These are phyloP conservation scores for Chrysomallon squamiferum DNA, from an alignment of 1,140 invertebrate genomes.

Conservation along the genomic window DNA sequence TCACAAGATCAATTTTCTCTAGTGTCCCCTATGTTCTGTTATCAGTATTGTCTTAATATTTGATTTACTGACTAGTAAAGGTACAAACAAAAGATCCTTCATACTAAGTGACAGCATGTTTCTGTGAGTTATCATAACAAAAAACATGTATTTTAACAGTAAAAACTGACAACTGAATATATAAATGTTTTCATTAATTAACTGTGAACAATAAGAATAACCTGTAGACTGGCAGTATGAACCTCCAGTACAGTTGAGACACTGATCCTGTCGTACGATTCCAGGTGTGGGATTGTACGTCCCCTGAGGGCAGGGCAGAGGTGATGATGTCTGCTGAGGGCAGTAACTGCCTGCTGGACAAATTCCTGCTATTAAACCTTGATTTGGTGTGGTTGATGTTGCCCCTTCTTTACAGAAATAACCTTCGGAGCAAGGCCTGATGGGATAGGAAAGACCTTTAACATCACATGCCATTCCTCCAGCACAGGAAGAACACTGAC, in stretches of 20 bases:
- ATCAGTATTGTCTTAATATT: too few species aligned
- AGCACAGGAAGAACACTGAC: constrained; percentile 49
- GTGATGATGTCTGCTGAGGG: constrained; percentile 42
- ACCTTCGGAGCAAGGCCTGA: constrained; percentile 49
- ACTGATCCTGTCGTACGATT: constrained; percentile 32
- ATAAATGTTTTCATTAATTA: too few species aligned
- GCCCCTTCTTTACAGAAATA: constrained; percentile 52
- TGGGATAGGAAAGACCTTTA: constrained; percentile 45
- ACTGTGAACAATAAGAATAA: too few species aligned
- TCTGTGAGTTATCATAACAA: too few species aligned
- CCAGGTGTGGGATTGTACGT: constrained; percentile 40
- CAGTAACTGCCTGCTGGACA: constrained; percentile 54
- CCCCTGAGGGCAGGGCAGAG: constrained; percentile 48
- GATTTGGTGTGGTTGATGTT: constrained; percentile 45
- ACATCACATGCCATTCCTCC: constrained; percentile 58
- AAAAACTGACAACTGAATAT: too few species aligned
- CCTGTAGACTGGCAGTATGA: constrained; percentile 54
- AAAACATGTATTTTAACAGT: too few species aligned
- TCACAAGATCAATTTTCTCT: too few species aligned
- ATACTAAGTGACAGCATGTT: too few species aligned
- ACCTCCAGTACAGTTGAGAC: constrained; percentile 56
- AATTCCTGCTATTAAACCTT: constrained; percentile 44
- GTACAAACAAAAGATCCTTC: too few species aligned
- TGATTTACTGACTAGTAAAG: too few species aligned
- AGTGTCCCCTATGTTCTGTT: too few species aligned